Evolutionary conservation across 2,113 vertebrate species (phyloP), one percentile per base, ranked within the genome.

Genomic region (Periophthalmodon schlosseri): DNA sequence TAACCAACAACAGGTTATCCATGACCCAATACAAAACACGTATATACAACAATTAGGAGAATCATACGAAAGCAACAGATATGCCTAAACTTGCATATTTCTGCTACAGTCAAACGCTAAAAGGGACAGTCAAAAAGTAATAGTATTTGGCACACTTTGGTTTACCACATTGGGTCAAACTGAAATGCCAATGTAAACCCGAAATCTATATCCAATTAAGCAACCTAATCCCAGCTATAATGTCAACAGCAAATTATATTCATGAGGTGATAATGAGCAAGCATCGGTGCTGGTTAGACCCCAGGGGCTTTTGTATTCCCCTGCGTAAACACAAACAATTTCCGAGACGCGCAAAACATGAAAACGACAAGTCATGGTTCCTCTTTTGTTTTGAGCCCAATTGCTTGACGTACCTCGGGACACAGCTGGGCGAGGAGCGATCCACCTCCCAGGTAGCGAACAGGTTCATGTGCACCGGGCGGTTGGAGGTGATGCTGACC

Each of bases 381-480:
- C 20, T 12, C 47, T 20, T 33, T 36, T 36, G 23, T 15, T 7
- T 18, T 5, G 28, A 1, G 24, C 61, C 33, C 72, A 8, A 2
- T n/a, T 39, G 3, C 24, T 16, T 14, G 49, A 74, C 89, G 9
- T 88, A 96, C 95, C 95, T 95, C 78, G 96, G 96, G 87, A 97
- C 95, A 81, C 96, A 97, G 93, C 95, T 96, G 84, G 95, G 94
- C 14, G 95, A 96, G 68, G 95, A 95, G 66, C 96, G 94, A 91
- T 96, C 96, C 88, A 96, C 95, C 86, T 97, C 96, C 96, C 96
- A 97, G 87, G 95, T 96, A 33, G 96, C 96, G 86, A 94, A 96
- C 84, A 97, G 94, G 93, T 96, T 97, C 96, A 97, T 97, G 86
- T 96, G 95, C 75, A 97, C 96, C 52, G 96, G 95, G 34, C 94